A percentile compares a stretch with the other conserved stretches of the same genome.
These are phyloP conservation scores for Lota lota DNA, from an alignment of 2,113 vertebrate genomes.

Conservation along the genomic window DNA sequence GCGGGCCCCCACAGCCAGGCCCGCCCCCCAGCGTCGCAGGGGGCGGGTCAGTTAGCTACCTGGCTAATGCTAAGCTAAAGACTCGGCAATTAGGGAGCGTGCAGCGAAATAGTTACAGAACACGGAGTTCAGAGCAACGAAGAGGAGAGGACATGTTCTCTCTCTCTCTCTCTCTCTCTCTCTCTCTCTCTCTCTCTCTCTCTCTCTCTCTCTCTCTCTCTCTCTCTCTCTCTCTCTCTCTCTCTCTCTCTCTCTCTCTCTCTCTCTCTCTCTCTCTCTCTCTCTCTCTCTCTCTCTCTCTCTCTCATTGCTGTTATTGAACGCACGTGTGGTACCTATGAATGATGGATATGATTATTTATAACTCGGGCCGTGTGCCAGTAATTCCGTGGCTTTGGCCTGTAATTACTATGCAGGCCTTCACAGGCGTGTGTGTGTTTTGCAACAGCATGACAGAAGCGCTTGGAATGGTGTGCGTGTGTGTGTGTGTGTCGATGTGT, in stretches of 20 bases:
- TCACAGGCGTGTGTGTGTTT: slow-evolving; percentile 46
- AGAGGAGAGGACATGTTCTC: too few species aligned
- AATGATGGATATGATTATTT: not conserved
- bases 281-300: too few species aligned
- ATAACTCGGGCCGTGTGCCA: not conserved
- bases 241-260: too few species aligned
- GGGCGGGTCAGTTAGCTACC: too few species aligned
- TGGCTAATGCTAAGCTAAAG: too few species aligned
- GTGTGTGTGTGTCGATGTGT: too few species aligned
- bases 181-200: not conserved
- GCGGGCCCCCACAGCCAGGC: not conserved
- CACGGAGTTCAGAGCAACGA: too few species aligned
- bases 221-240: not conserved
- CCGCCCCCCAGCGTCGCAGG: too few species aligned
- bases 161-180: too few species aligned
- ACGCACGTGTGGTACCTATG: not conserved
- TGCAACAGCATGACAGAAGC: slow-evolving; percentile 30
- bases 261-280: too few species aligned
- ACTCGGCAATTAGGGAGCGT: too few species aligned
- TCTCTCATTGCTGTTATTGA: not conserved
- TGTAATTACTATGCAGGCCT: slow-evolving; percentile 18
- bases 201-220: not conserved
- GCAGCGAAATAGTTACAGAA: too few species aligned
- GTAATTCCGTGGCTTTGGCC: slow-evolving; percentile 9
- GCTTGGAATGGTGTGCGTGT: slow-evolving; percentile 7